A percentile compares a stretch with the other conserved stretches of the same genome.
Conservation (phyloP, 2,888 invertebrate genomes). For the Silvanus unidentatus region DNA sequence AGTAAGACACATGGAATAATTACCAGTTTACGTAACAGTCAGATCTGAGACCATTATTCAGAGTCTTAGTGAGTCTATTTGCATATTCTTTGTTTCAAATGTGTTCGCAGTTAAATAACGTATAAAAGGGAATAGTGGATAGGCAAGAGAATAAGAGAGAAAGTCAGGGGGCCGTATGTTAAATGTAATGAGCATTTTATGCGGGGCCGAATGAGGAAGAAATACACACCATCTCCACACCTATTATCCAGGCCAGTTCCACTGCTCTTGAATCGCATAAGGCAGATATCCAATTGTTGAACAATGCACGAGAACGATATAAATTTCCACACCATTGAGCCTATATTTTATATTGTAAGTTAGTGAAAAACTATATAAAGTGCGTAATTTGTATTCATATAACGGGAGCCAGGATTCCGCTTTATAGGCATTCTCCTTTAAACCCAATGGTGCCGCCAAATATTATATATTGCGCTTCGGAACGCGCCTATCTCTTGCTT, state of each 20-base stretch:
- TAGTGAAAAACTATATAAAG: conserved; percentile 5
- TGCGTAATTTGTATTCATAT: conserved; percentile 6
- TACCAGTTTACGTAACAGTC: not conserved
- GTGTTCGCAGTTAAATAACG: too few relatives aligned
- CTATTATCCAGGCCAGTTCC: too few relatives aligned
- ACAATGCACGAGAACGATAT: conserved; percentile 1
- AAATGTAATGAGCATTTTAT: conserved; percentile 13
- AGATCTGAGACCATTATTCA: conserved; percentile 11
- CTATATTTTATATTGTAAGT: not conserved
- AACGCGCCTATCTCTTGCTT: too few relatives aligned
- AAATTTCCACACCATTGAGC: not conserved
- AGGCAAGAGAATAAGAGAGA: too few relatives aligned
- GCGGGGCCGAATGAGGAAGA: conserved; percentile 1
- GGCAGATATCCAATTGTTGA: too few relatives aligned
- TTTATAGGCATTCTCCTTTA: conserved; percentile 3
- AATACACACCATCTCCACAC: conserved; percentile 3
- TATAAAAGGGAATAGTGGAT: too few relatives aligned
- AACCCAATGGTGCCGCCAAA: too few relatives aligned
- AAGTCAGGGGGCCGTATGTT: conserved; percentile 11
- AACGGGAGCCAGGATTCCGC: not conserved
- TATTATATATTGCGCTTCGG: too few relatives aligned
- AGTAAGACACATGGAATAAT: too few relatives aligned
- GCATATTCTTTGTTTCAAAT: conserved; percentile 14
- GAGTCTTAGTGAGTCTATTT: conserved; percentile 12
- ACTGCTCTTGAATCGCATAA: too few relatives aligned